phyloP scores from a whole-genome alignment of 37 sponge, comb jelly and placozoan species.

The Chondrilla cf. caribensis region DNA sequence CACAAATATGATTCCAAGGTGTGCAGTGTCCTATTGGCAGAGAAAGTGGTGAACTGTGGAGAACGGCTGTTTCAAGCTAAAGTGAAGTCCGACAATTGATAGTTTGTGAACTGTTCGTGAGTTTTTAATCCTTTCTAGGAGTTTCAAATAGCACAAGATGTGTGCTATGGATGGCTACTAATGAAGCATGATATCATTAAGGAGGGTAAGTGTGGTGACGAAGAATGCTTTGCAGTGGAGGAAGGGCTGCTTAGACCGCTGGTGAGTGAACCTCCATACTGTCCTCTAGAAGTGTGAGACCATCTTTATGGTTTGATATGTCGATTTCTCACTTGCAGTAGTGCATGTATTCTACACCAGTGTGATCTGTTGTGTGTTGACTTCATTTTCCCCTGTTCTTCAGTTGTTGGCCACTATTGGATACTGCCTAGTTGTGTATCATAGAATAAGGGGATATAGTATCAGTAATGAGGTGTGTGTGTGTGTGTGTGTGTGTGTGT shows the following conservation, averaged over 20 bases:
- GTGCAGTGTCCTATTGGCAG: background rate
- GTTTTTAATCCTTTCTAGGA: conserved; percentile 31
- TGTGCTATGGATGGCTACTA: conserved; percentile 46
- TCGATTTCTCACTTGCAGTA: too few relatives aligned
- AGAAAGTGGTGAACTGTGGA: conserved; percentile 44
- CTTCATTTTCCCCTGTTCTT: background rate
- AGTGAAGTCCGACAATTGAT: too few relatives aligned
- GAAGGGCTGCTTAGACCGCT: background rate
- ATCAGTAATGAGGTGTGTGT: too few relatives aligned
- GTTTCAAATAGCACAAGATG: conserved; percentile 36
- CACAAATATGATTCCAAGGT: conserved; percentile 46
- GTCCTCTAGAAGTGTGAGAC: too few relatives aligned
- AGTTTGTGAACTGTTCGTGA: too few relatives aligned
- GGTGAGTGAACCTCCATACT: background rate
- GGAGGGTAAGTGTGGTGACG: background rate
- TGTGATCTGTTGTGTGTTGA: background rate
- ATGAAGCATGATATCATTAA: background rate
- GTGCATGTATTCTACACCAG: too few relatives aligned
- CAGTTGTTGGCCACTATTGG: background rate
- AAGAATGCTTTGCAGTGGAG: background rate
- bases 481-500: too few relatives aligned
- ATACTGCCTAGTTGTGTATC: background rate
- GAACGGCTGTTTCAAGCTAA: conserved; percentile 48
- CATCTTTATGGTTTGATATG: too few relatives aligned
- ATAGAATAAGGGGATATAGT: background rate